phyloP scores from a whole-genome alignment of 2,888 invertebrate species.

The Brachyopa scutellaris region DNA sequence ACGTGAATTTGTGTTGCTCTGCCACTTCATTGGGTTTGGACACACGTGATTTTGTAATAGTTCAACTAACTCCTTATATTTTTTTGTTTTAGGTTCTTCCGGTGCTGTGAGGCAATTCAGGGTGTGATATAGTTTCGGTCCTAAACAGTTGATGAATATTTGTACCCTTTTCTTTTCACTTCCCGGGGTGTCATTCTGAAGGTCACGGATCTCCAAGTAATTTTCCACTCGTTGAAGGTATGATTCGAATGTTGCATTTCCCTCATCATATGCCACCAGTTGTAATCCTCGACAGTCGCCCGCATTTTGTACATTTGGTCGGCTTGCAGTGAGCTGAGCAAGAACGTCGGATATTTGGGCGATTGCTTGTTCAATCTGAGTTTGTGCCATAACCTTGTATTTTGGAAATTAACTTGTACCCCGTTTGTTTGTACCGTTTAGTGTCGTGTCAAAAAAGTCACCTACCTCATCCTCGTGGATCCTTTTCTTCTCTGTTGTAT shows the following conservation, averaged over 20 bases:
- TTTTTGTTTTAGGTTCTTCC: constrained; percentile 38
- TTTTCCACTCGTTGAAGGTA: constrained; percentile 38
- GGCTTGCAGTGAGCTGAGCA: background rate
- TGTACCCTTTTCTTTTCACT: constrained; percentile 9
- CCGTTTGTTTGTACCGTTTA: background rate
- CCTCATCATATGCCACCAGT: constrained; percentile 22
- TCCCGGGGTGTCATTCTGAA: background rate
- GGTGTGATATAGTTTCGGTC: constrained; percentile 29
- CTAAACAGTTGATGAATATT: constrained; percentile 31
- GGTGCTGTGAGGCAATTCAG: constrained; percentile 24
- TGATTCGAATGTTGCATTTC: constrained; percentile 22
- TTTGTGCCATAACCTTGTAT: background rate
- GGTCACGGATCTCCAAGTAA: constrained; percentile 17
- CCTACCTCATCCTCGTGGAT: too few relatives aligned
- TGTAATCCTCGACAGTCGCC: constrained; percentile 14
- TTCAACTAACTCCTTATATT: constrained; percentile 11
- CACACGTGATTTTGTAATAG: constrained; percentile 19
- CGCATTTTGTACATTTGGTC: background rate
- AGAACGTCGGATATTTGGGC: background rate
- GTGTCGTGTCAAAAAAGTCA: background rate
- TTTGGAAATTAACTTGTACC: background rate
- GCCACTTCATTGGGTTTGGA: constrained; percentile 29
- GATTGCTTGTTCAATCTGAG: background rate
- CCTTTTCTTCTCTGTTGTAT: too few relatives aligned
- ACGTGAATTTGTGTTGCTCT: constrained; percentile 38